Percentiles rank a stretch among this genome's conserved stretches.
These are phyloP conservation scores for Vombatus ursinus DNA, from an alignment of 2,113 vertebrate genomes.

Conservation along the genomic window DNA sequence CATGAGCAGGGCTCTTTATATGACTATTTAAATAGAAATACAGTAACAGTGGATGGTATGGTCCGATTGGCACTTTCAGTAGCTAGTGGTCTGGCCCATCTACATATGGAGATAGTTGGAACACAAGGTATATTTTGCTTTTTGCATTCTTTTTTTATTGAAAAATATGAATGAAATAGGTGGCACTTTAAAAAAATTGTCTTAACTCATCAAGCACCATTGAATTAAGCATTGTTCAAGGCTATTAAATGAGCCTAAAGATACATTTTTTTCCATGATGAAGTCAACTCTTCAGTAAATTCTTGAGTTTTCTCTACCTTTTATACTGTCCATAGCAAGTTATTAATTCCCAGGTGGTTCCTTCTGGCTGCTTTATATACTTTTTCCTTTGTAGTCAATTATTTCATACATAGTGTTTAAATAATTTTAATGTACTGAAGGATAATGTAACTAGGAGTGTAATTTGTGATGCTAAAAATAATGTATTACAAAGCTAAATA, in stretches of 20 bases:
- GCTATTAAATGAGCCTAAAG: conserved; percentile 13
- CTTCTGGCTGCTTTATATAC: background rate
- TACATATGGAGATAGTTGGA: conserved; percentile 99
- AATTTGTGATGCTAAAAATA: conserved; percentile 24
- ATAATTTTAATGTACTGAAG: conserved; percentile 39
- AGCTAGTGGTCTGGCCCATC: conserved; percentile 95
- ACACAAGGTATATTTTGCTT: conserved; percentile 89
- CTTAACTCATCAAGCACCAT: background rate
- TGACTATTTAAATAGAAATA: conserved; percentile 95
- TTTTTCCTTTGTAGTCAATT: conserved; percentile 23
- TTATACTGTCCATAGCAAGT: background rate
- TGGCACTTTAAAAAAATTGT: fast-evolving
- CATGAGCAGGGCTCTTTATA: conserved; percentile 97
- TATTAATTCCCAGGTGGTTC: background rate
- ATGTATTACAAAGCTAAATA: conserved; percentile 5
- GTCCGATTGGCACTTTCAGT: conserved; percentile 90
- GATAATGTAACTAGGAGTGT: background rate
- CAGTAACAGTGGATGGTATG: conserved; percentile 91
- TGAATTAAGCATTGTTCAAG: conserved; percentile 39
- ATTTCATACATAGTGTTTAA: background rate
- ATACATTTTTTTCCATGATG: background rate
- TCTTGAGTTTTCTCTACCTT: background rate
- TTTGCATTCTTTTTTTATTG: background rate
- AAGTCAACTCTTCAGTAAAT: background rate
- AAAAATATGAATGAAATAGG: background rate